Evolutionary conservation across 2,888 invertebrate genomes (phyloP).

Genomic region (Coenonympha arcania): DNA sequence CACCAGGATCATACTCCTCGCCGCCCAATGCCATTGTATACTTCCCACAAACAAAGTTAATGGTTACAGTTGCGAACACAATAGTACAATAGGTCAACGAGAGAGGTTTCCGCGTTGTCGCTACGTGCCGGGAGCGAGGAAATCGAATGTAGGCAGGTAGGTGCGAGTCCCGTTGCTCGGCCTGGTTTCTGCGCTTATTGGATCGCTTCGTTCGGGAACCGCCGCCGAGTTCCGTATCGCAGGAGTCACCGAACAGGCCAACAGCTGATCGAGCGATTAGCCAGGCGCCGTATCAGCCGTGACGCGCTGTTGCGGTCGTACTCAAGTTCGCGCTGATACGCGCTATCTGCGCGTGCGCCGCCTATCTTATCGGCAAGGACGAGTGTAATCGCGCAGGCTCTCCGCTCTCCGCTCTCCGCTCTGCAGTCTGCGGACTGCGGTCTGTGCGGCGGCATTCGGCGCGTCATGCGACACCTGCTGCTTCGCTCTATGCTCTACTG

Average conservation of each 20-base stretch:
- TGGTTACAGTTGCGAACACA: not conserved
- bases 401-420: not conserved
- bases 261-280: not conserved
- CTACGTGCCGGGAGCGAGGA: not conserved
- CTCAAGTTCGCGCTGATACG: not conserved
- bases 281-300: not conserved
- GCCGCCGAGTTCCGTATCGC: too few species aligned
- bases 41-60: not conserved
- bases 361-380: conserved; percentile 20
- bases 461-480: not conserved
- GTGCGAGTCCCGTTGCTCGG: not conserved
- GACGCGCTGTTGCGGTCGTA: not conserved
- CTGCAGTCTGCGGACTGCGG: not conserved
- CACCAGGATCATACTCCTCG: not conserved
- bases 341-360: not conserved
- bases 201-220: too few species aligned
- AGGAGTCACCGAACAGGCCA: too few species aligned
- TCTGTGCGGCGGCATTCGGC: not conserved
- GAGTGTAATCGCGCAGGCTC: conserved; percentile 1
- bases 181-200: too few species aligned
- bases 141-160: not conserved
- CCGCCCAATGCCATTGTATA: conserved; percentile 10
- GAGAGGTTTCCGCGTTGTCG: not conserved
- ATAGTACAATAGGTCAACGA: not conserved
- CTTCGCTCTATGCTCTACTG: not conserved